A percentile compares a stretch with the other conserved stretches of the same genome.
phyloP scores from a whole-genome alignment of 2,113 vertebrate species.

The Phaethornis superciliosus region DNA sequence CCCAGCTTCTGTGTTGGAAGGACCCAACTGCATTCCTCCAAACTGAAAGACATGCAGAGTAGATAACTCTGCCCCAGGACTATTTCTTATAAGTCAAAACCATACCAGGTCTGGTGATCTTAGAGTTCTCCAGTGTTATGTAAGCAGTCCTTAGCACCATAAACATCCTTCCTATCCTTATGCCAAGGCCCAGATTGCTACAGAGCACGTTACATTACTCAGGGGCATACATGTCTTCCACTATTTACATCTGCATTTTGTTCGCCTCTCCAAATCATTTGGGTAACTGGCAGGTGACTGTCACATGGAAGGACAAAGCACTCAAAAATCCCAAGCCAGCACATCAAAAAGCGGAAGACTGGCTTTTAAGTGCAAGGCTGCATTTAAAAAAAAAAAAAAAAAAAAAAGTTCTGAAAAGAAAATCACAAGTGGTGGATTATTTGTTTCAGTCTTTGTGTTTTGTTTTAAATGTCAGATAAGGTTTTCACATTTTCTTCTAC shows the following conservation, averaged over 20 bases:
- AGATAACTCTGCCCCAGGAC: neutral
- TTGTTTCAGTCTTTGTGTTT: neutral
- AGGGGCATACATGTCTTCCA: neutral
- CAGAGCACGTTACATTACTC: neutral
- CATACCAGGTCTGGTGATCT: neutral
- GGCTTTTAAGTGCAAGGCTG: neutral
- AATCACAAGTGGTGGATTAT: neutral
- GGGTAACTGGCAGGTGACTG: neutral
- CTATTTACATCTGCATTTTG: neutral
- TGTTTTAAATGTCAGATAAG: neutral
- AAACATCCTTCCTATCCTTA: neutral
- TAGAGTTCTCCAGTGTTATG: neutral
- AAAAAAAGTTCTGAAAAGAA: neutral
- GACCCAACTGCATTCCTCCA: rapidly evolving
- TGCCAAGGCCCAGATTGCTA: neutral
- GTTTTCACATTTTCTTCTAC: constrained; percentile 1
- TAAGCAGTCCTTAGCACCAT: neutral
- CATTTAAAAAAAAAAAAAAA: neutral
- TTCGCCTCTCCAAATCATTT: neutral
- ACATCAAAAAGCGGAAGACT: neutral
- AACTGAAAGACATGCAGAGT: neutral
- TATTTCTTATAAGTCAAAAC: neutral
- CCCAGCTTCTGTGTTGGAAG: neutral
- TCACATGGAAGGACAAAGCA: neutral
- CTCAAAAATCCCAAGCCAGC: neutral